phyloP scores from a whole-genome alignment of 1,140 invertebrate species.

The Cotesia typhae region DNA sequence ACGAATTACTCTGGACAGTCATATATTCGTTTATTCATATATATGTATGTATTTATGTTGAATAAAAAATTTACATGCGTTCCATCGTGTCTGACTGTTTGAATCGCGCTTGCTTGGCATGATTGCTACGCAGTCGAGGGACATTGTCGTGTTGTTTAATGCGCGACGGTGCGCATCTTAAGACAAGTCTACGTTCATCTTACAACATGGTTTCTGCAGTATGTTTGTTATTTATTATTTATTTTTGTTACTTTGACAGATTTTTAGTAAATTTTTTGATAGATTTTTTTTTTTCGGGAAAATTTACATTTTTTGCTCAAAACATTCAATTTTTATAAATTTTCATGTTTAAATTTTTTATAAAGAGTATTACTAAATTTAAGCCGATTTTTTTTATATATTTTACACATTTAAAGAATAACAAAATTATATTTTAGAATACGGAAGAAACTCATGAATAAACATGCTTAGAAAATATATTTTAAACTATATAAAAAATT shows the following conservation, averaged over 20 bases:
- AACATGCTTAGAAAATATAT: too few species aligned
- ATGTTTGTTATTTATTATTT: constrained; percentile 1
- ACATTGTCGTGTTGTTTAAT: constrained; percentile 38
- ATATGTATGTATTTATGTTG: constrained; percentile 23
- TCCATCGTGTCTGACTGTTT: constrained; percentile 35
- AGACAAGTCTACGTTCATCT: constrained; percentile 36
- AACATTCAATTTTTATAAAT: too few species aligned
- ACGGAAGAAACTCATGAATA: too few species aligned
- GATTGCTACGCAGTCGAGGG: constrained; percentile 41
- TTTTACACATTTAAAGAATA: too few species aligned
- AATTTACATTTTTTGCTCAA: not conserved
- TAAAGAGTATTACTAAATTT: too few species aligned
- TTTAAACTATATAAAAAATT: too few species aligned
- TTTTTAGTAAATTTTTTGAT: not conserved
- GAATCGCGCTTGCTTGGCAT: constrained; percentile 38
- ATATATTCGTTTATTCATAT: too few species aligned
- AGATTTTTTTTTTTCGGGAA: not conserved
- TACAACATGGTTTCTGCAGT: not conserved
- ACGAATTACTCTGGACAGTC: constrained; percentile 14
- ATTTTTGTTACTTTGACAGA: not conserved
- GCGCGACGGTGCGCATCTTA: constrained; percentile 43
- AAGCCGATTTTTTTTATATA: too few species aligned
- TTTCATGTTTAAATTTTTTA: too few species aligned
- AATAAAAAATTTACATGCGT: constrained; percentile 44
- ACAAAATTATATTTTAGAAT: too few species aligned